Evolutionary conservation across 2,888 invertebrate genomes (phyloP).

Genomic region (Mythimna albipuncta): DNA sequence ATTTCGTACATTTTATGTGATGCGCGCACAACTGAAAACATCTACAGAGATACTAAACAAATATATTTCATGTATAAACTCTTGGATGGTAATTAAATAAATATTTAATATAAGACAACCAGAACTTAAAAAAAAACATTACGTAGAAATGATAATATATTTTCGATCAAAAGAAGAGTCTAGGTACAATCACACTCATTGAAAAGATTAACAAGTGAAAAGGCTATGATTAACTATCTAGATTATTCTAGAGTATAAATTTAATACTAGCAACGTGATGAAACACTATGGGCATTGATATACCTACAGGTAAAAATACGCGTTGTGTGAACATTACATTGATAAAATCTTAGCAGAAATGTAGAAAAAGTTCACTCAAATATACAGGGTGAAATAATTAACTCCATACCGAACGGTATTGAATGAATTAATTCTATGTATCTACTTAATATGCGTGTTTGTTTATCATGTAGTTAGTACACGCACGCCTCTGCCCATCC

Average conservation of each 20-base stretch:
- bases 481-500: neutral
- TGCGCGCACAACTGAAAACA: no score
- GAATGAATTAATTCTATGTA: neutral
- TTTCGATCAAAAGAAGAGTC: neutral
- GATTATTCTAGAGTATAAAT: slow-evolving; percentile 62
- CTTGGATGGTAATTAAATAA: neutral
- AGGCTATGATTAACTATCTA: slow-evolving; percentile 45
- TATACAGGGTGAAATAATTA: neutral
- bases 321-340: slow-evolving; percentile 28
- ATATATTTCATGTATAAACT: neutral
- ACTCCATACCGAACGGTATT: neutral
- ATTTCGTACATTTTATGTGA: no score
- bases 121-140: neutral
- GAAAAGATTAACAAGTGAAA: slow-evolving; percentile 33
- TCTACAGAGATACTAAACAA: no score
- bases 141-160: neutral
- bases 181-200: slow-evolving; percentile 16
- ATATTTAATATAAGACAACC: neutral
- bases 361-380: slow-evolving; percentile 34
- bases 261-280: slow-evolving; percentile 52
- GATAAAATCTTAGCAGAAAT: slow-evolving; percentile 13
- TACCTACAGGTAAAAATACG: slow-evolving; percentile 37
- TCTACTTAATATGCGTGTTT: neutral
- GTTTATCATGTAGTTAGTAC: neutral
- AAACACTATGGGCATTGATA: slow-evolving; percentile 23